Percentiles rank a stretch among this genome's conserved stretches.
Evolutionary conservation across 2,888 invertebrate species (phyloP).

Genomic region (Perithous albicinctus): DNA sequence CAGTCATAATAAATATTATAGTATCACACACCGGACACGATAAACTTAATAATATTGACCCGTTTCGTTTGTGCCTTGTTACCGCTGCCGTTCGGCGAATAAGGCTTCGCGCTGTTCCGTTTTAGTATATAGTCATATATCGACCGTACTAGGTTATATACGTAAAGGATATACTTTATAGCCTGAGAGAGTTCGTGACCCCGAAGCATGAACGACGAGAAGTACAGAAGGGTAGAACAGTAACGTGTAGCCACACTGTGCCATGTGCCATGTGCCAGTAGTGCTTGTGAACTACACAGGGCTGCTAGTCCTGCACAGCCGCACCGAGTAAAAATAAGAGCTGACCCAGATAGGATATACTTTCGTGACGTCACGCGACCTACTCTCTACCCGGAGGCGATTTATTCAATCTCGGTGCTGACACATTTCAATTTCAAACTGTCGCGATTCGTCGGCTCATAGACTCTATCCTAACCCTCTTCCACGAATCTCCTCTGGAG

Average conservation of each 20-base stretch:
- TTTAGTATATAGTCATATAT: neutral
- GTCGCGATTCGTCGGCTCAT: conserved; percentile 53
- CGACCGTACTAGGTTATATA: neutral
- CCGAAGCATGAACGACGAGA: conserved; percentile 52
- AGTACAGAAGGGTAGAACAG: conserved; percentile 24
- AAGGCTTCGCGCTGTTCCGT: conserved; percentile 29
- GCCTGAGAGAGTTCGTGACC: conserved; percentile 58
- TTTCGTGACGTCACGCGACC: conserved; percentile 65
- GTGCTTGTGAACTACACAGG: conserved; percentile 19
- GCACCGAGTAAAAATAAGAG: conserved; percentile 64
- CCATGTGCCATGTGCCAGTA: conserved; percentile 47
- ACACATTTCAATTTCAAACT: conserved; percentile 67
- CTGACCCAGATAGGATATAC: conserved; percentile 61
- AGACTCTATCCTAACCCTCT: neutral
- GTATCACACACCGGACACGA: conserved; percentile 34
- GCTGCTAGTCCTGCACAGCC: conserved; percentile 21
- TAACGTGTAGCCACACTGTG: conserved; percentile 35
- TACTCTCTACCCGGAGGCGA: conserved; percentile 58
- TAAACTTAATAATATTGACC: conserved; percentile 55
- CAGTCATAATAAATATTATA: neutral
- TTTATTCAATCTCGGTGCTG: conserved; percentile 68
- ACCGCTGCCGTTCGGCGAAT: conserved; percentile 28
- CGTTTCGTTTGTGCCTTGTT: conserved; percentile 31
- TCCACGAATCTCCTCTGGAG: conserved; percentile 40
- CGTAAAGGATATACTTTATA: conserved; percentile 43